Base-by-base conservation (phyloP, 2,888 invertebrate genomes). In the Meandrusa payeni region DNA sequence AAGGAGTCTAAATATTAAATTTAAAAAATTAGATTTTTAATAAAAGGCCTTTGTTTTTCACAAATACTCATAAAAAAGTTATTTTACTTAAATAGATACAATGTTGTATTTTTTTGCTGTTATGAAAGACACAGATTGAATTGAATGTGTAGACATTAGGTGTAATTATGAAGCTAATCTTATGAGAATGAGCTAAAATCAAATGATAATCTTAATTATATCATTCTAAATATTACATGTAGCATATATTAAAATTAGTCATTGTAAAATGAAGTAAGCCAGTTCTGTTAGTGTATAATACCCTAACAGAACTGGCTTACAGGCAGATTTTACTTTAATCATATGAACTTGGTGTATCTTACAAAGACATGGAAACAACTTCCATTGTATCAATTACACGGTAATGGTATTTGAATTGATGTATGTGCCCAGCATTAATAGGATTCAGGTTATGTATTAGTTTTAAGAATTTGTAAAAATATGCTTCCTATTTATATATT, bases 131-230 rank as follows among this genome's bases (percentile, higher is more conserved):
- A 33, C 20, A 38, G 34, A 45, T 47, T 43, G 40, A 47, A 52
- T 60, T 51, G 48, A 34, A 39, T 10, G 13, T 9, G n/a, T 56
- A 62, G 54, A 51, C 54, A 51, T 59, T 59, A 70, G 61, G 52
- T 61, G 52, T 40, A 15, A 54, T 34, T 70, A 76, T 64, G 72
- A 72, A 69, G 69, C 75, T 85, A 81, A 78, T 86, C 86, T 86
- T 87, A 87, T 87, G 87, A 87, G 79, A 75, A 76, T 71, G 86
- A 86, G 86, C 86, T 87, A 68, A 74, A 74, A 69, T 60, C 55
- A 54, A 59, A 58, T 63, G 57, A 59, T 66, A 62, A 52, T 58
- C 51, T 54, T 60, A 56, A 50, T 52, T 46, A 50, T 48, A 32
- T 49, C 52, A 52, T 54, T 54, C 51, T 56, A 54, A 52, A 53